phyloP scores from a whole-genome alignment of 1,140 invertebrate species.

The Hyposmocoma kahamanoa region DNA sequence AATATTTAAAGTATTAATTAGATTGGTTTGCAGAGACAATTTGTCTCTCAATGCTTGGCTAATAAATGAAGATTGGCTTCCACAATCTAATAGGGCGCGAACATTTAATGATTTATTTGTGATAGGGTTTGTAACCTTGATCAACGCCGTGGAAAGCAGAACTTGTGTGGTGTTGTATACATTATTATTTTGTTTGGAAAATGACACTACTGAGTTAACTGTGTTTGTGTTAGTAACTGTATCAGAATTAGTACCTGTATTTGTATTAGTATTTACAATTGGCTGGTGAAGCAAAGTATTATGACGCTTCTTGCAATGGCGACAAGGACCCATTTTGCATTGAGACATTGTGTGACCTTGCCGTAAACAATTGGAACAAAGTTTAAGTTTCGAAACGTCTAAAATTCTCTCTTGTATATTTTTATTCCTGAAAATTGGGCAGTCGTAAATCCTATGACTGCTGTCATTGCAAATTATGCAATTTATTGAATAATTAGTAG shows the following conservation, averaged over 20 bases:
- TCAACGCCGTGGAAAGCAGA: conserved; percentile 25
- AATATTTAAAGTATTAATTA: conserved; percentile 8
- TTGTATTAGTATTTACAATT: neutral
- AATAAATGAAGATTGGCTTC: conserved; percentile 12
- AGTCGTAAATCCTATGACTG: no score
- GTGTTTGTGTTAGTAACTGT: neutral
- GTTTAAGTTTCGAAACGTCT: neutral
- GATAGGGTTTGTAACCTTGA: conserved; percentile 19
- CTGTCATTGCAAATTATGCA: neutral
- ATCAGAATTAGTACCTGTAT: neutral
- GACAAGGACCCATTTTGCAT: neutral
- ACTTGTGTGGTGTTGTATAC: conserved; percentile 20
- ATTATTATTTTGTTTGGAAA: conserved; percentile 7
- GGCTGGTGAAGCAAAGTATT: neutral
- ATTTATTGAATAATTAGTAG: no score
- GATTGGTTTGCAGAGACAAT: neutral
- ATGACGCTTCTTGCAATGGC: neutral
- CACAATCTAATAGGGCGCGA: no score
- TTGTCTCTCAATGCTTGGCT: neutral
- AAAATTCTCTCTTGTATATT: neutral
- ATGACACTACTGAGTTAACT: neutral
- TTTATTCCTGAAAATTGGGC: conserved; percentile 12
- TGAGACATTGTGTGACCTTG: neutral
- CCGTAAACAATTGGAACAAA: neutral
- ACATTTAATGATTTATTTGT: conserved; percentile 11